A percentile compares a stretch with the other conserved stretches of the same genome.
phyloP scores from a whole-genome alignment of 1,140 invertebrate genomes.

The Bilobella aurantiaca region DNA sequence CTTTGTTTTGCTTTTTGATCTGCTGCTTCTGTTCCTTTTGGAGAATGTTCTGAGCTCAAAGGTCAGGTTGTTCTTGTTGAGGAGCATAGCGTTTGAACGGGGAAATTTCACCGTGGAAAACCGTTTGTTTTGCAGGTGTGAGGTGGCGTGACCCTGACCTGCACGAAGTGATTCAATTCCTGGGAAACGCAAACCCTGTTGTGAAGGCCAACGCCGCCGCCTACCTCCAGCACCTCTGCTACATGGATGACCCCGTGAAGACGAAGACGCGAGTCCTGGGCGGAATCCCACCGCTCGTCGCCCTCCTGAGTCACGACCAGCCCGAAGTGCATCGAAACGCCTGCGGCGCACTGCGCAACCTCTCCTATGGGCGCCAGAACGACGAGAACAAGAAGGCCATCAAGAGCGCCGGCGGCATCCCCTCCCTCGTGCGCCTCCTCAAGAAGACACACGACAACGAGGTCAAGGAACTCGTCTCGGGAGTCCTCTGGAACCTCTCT shows the following conservation, averaged over 20 bases:
- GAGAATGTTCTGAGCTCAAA: no score
- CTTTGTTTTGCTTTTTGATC: no score
- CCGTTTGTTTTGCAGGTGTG: no score
- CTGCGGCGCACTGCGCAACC: constrained; percentile 90
- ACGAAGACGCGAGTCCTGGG: constrained; percentile 86
- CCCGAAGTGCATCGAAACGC: constrained; percentile 94
- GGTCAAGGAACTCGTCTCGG: constrained; percentile 92
- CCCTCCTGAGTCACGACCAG: constrained; percentile 79
- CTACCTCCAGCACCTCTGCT: constrained; percentile 95
- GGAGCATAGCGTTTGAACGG: no score
- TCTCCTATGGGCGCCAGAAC: constrained; percentile 94
- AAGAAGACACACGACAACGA: constrained; percentile 81
- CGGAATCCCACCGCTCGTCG: constrained; percentile 76
- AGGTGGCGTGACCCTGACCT: constrained; percentile 93
- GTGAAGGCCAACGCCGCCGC: constrained; percentile 97
- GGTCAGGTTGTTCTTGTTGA: no score
- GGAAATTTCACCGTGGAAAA: no score
- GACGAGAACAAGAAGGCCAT: constrained; percentile 98
- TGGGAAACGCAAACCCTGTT: constrained; percentile 90
- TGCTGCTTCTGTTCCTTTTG: no score
- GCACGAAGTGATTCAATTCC: constrained; percentile 95
- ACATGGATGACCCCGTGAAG: constrained; percentile 97
- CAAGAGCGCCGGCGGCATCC: constrained; percentile 84
- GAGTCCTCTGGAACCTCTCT: constrained; percentile 98
- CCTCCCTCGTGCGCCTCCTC: constrained; percentile 79